phyloP scores from a whole-genome alignment of 2,113 vertebrate species.

The Atherinomorus stipes region DNA sequence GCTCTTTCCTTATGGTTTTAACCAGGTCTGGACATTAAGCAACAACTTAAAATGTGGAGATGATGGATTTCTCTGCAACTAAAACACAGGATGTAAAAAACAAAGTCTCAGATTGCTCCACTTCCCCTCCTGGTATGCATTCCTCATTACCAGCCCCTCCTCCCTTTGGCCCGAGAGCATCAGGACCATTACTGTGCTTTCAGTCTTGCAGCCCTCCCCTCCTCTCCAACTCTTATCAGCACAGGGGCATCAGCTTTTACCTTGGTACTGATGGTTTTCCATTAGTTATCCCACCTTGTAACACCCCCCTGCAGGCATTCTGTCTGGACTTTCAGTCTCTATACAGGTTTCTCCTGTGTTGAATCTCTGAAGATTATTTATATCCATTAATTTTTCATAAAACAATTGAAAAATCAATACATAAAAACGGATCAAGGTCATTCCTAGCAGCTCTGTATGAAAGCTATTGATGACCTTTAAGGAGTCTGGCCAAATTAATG shows the following conservation, averaged over 20 bases:
- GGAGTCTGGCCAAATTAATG: not conserved
- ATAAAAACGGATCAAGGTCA: not conserved
- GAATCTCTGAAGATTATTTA: constrained; percentile 21
- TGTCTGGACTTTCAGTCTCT: constrained; percentile 22
- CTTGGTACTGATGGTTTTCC: constrained; percentile 56
- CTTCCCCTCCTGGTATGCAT: constrained; percentile 1
- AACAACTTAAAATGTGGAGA: not conserved
- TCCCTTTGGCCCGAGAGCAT: constrained; percentile 12
- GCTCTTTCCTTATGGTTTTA: no score
- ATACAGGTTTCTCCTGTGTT: constrained; percentile 6
- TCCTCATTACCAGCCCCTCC: constrained; percentile 16
- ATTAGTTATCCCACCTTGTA: constrained; percentile 57
- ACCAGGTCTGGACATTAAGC: no score
- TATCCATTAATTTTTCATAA: constrained; percentile 6
- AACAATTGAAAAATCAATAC: not conserved
- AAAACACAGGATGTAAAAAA: constrained; percentile 25
- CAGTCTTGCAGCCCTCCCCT: constrained; percentile 25
- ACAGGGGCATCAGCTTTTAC: constrained; percentile 56
- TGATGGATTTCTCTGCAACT: constrained; percentile 14
- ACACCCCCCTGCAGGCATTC: constrained; percentile 31
- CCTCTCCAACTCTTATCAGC: constrained; percentile 22
- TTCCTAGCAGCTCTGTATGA: constrained; percentile 6
- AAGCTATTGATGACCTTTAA: constrained; percentile 4
- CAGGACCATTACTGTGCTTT: constrained; percentile 49
- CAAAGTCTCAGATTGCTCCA: constrained; percentile 17